These are phyloP conservation scores for Lates japonicus DNA, from an alignment of 2,797 vertebrate genomes.

Conservation along the genomic window DNA sequence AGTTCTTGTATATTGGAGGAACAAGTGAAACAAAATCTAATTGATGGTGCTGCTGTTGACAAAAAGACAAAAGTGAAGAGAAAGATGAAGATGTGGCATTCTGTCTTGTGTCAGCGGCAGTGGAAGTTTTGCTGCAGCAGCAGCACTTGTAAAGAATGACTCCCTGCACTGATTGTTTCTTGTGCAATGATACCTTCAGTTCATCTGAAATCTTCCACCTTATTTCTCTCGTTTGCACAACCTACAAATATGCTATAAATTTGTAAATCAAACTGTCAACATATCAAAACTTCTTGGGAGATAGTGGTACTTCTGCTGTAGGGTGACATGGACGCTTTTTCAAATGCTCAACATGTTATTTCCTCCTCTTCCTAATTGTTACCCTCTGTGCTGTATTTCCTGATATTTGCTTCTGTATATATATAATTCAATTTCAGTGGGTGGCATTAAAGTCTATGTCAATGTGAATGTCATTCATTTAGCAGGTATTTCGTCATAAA, in stretches of 20 bases:
- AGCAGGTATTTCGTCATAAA: no score
- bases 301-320: not conserved
- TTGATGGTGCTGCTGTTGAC: not conserved
- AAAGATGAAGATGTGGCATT: not conserved
- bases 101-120: not conserved
- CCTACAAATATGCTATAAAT: not conserved
- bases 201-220: not conserved
- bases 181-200: not conserved
- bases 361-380: no score
- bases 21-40: conserved; percentile 12
- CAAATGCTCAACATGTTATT: not conserved
- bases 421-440: no score
- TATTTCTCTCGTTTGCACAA: not conserved
- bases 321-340: not conserved
- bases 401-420: no score
- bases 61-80: not conserved
- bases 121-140: not conserved
- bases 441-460: no score
- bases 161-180: not conserved
- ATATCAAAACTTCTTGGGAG: no score
- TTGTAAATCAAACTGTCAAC: not conserved
- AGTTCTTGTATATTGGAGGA: not conserved
- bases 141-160: conserved; percentile 5
- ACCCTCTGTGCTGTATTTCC: no score
- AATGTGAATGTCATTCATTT: no score